Base-by-base conservation (phyloP, 2,113 vertebrate genomes). In the Saimiri boliviensis region DNA sequence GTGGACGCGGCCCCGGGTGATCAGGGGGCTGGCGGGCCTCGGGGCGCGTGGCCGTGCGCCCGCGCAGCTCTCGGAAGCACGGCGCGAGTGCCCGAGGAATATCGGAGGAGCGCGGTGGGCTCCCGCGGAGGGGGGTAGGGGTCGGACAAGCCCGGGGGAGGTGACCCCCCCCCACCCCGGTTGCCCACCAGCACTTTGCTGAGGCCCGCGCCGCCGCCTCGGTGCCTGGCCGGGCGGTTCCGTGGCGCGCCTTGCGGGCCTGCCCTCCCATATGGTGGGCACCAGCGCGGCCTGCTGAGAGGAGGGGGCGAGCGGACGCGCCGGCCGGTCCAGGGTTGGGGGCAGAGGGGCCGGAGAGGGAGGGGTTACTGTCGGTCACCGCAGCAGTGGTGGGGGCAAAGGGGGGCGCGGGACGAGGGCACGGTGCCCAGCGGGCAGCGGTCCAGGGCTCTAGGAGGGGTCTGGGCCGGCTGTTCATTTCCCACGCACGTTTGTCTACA, bases 211-310 rank as follows among this genome's bases (percentile, higher is more conserved):
- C 56, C 23, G 10, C 60, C 8, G 27, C 71, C 70, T 27, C 5
- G 8, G 74, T n/a, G 32, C 60, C 90, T 2, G 70, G 76, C 82
- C 89, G 40, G 88, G 12, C 21, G 47, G 5, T 58, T n/a, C 80
- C 13, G 35, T 6, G 60, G 71, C 23, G 30, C 73, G 40, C 54
- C 63, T 20, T 3, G 32, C 40, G 54, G 85, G 52, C 77, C 77
- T 35, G 96, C 73, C 40, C 54, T 96, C 86, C 97, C 97, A 97
- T 98, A 97, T 97, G 97, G 97, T 80, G 45, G 63, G 81, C 76
- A 35, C 86, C 5, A 47, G 83, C 76, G 1, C 80, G 95, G 89
- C 95, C 94, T 70, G 91, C 68, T 20, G 10, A 19, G 45, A 16
- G 76, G 3, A 63, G 40, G 30, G 37, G 58, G 7, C 49, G 1